These are phyloP conservation scores for Lagopus leucura DNA, from an alignment of 2,113 vertebrate species.

Conservation along the genomic window DNA sequence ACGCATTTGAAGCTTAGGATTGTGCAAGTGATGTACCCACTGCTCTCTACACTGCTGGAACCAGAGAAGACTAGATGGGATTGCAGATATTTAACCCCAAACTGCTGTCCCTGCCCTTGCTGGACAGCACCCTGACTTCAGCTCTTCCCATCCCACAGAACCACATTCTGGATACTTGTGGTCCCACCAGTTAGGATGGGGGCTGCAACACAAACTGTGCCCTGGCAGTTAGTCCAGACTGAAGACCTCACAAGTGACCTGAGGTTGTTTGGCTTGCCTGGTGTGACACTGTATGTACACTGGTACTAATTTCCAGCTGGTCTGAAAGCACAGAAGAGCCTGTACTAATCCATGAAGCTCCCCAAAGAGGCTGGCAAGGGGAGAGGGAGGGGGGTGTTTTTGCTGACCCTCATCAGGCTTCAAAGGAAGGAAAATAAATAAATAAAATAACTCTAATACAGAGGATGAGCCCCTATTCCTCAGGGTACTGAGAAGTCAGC, in stretches of 20 bases:
- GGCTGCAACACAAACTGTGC: accelerated
- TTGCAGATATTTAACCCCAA: neutral
- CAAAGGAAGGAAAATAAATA: neutral
- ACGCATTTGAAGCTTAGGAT: neutral
- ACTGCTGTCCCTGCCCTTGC: neutral
- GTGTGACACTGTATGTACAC: neutral
- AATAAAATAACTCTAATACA: neutral
- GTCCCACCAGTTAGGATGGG: neutral
- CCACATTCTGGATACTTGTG: neutral
- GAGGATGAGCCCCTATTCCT: neutral
- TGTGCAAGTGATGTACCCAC: neutral
- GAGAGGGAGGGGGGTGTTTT: too few species aligned
- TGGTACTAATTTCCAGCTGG: neutral
- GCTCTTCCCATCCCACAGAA: neutral
- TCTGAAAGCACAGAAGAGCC: neutral
- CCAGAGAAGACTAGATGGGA: accelerated
- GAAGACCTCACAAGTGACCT: neutral
- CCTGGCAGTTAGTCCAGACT: neutral
- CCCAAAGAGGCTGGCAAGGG: neutral
- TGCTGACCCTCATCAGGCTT: neutral
- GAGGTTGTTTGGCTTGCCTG: neutral
- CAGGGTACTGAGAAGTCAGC: neutral
- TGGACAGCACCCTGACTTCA: neutral
- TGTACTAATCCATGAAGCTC: neutral
- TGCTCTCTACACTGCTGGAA: accelerated